These are phyloP conservation scores for Ganaspis brasiliensis DNA, from an alignment of 2,888 invertebrate species.

Conservation along the genomic window DNA sequence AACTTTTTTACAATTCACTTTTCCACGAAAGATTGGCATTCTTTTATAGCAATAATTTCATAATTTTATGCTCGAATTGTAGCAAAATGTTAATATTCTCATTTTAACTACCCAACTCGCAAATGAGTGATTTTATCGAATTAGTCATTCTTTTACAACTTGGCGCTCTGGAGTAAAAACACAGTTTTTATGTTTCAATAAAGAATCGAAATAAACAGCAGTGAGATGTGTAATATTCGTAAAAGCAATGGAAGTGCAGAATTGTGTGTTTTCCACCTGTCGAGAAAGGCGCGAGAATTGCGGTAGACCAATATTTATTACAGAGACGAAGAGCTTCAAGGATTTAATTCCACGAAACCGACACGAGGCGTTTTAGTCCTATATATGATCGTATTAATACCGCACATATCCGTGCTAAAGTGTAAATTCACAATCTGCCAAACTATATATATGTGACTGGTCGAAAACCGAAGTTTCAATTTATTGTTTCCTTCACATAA, in stretches of 20 bases:
- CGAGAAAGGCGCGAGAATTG: constrained; percentile 27
- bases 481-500: no score
- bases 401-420: constrained; percentile 14
- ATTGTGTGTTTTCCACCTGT: constrained; percentile 25
- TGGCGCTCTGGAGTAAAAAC: not conserved
- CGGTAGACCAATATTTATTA: constrained; percentile 31
- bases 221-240: constrained; percentile 37
- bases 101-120: no score
- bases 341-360: constrained; percentile 38
- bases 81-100: no score
- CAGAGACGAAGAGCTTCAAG: constrained; percentile 32
- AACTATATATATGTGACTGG: constrained; percentile 61
- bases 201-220: constrained; percentile 8
- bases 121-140: not conserved
- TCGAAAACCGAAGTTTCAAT: constrained; percentile 43
- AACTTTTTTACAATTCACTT: no score
- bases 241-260: constrained; percentile 36
- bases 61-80: no score
- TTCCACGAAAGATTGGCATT: no score
- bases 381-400: constrained; percentile 32
- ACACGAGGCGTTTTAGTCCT: constrained; percentile 24
- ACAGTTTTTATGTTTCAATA: not conserved
- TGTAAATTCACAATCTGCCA: constrained; percentile 67
- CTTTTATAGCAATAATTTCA: no score
- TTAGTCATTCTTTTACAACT: not conserved